phyloP scores from a whole-genome alignment of 2,888 invertebrate genomes.

The Morpho deidamia region DNA sequence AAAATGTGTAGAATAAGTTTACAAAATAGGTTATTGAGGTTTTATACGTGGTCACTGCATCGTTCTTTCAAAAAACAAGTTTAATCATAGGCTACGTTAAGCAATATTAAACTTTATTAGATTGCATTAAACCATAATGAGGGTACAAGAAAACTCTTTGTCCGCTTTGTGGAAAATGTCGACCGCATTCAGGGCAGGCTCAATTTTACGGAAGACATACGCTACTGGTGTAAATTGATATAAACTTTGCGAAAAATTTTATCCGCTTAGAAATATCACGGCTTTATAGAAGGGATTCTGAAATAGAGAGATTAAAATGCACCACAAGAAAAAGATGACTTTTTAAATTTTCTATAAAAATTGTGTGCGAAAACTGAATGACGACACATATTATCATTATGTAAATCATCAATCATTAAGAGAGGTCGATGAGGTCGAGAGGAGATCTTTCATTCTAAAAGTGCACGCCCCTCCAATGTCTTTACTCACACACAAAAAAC shows the following conservation, averaged over 20 bases:
- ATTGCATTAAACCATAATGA: conserved; percentile 15
- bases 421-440: too few species aligned
- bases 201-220: conserved; percentile 50
- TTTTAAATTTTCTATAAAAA: too few species aligned
- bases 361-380: too few species aligned
- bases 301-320: too few species aligned
- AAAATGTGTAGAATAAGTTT: conserved; percentile 11
- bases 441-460: too few species aligned
- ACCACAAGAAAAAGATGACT: too few species aligned
- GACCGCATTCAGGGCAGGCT: conserved; percentile 47
- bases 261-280: background rate
- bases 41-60: conserved; percentile 7
- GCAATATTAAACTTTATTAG: conserved; percentile 32
- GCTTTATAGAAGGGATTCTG: too few species aligned
- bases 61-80: conserved; percentile 21
- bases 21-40: conserved; percentile 3
- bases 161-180: conserved; percentile 16
- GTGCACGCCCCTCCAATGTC: too few species aligned
- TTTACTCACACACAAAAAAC: too few species aligned
- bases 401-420: too few species aligned
- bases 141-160: conserved; percentile 25
- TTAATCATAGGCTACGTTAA: conserved; percentile 18
- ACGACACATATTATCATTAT: too few species aligned
- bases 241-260: conserved; percentile 19
- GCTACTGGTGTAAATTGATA: conserved; percentile 35